Percentiles rank a stretch among this genome's conserved stretches.
Conservation (phyloP, 2,888 invertebrate genomes). For the Amiota communis region DNA sequence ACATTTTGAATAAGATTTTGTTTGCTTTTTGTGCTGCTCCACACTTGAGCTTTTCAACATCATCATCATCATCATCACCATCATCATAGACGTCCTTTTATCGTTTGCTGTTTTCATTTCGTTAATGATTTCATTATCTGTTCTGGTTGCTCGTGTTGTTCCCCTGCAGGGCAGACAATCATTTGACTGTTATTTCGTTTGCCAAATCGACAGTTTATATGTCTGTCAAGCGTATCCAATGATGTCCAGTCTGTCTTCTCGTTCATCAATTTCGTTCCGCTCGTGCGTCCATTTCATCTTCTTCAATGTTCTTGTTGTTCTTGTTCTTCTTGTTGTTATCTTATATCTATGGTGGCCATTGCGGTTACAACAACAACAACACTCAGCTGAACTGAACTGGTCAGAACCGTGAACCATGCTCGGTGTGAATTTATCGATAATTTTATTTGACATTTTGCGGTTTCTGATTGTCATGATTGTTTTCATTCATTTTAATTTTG, state of each 20-base stretch:
- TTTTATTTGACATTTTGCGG: slow-evolving; percentile 70
- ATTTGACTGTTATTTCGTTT: neutral
- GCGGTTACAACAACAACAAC: too few species aligned
- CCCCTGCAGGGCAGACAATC: slow-evolving; percentile 21
- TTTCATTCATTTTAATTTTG: slow-evolving; percentile 64
- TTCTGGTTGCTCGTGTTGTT: slow-evolving; percentile 27
- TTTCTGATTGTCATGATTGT: slow-evolving; percentile 68
- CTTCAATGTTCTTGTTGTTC: neutral
- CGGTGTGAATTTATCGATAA: slow-evolving; percentile 69
- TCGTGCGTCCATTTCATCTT: neutral
- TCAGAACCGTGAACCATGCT: slow-evolving; percentile 15
- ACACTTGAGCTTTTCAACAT: neutral
- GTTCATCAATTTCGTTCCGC: slow-evolving; percentile 24
- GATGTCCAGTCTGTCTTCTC: neutral
- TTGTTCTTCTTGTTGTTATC: neutral
- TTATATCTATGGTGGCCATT: slow-evolving; percentile 31
- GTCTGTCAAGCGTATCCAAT: neutral
- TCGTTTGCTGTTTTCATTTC: slow-evolving; percentile 55
- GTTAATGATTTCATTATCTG: slow-evolving; percentile 67
- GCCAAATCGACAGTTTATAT: neutral
- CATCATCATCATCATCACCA: too few species aligned
- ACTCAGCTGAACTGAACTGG: neutral
- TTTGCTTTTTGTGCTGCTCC: slow-evolving; percentile 1
- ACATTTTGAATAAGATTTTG: slow-evolving; percentile 29
- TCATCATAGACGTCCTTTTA: neutral